Conservation (phyloP, 2,113 vertebrate genomes). For the Cochlearius cochlearius region DNA sequence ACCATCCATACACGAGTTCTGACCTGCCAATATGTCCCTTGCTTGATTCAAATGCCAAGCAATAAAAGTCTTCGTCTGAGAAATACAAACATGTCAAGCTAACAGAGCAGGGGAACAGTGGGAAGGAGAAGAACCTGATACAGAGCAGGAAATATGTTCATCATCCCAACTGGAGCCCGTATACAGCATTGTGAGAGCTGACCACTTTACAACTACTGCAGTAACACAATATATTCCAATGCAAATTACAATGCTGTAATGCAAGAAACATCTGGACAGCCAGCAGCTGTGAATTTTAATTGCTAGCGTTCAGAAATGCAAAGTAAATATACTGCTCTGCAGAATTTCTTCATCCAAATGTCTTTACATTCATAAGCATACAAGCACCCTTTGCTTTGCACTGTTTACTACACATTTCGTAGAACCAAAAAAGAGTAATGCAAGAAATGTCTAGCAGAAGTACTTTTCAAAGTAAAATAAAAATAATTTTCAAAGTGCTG, state of each 20-base stretch:
- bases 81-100: slow-evolving; percentile 29
- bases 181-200: slow-evolving; percentile 14
- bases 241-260: slow-evolving; percentile 50
- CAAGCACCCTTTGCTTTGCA: not conserved
- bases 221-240: slow-evolving; percentile 54
- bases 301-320: slow-evolving; percentile 38
- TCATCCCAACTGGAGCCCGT: not conserved
- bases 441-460: not conserved
- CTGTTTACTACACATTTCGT: not conserved
- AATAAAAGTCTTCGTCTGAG: slow-evolving; percentile 41
- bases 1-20: slow-evolving; percentile 27
- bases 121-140: not conserved
- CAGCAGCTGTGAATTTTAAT: slow-evolving; percentile 67
- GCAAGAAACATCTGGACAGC: slow-evolving; percentile 69
- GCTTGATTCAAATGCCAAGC: slow-evolving; percentile 36
- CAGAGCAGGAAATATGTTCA: slow-evolving; percentile 40
- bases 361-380: not conserved
- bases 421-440: not conserved
- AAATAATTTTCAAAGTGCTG: not conserved
- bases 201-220: slow-evolving; percentile 47
- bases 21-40: slow-evolving; percentile 31
- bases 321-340: slow-evolving; percentile 29
- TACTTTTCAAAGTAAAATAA: not conserved
- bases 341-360: slow-evolving; percentile 8
- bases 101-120: not conserved